Conservation (phyloP, 2,113 vertebrate species). For the Nothocercus julius region DNA sequence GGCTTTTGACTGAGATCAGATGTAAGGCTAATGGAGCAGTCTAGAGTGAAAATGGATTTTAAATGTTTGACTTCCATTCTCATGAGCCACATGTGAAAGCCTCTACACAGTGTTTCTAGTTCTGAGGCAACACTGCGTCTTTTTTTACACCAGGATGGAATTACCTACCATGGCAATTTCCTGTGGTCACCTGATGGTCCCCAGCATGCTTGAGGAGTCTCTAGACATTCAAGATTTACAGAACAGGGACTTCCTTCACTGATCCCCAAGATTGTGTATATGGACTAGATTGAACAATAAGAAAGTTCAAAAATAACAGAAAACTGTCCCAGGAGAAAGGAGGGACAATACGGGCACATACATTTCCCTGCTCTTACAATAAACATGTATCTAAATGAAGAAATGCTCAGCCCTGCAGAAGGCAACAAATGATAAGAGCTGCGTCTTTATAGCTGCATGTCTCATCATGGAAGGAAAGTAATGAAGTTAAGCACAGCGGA, state of each 20-base stretch:
- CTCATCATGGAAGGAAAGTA: background rate
- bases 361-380: background rate
- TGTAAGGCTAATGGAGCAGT: background rate
- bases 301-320: background rate
- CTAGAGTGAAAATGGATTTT: background rate
- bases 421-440: background rate
- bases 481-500: background rate
- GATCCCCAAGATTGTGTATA: background rate
- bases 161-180: background rate
- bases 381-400: background rate
- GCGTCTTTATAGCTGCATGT: background rate
- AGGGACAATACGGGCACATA: too few relatives aligned
- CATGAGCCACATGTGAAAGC: background rate
- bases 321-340: background rate
- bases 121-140: background rate
- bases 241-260: background rate
- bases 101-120: background rate
- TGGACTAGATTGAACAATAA: background rate
- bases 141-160: background rate
- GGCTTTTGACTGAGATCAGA: background rate
- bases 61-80: background rate
- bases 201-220: background rate
- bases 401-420: background rate
- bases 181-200: background rate
- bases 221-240: background rate